A percentile compares a stretch with the other conserved stretches of the same genome.
Conservation (phyloP, 2,888 invertebrate species). For the Lordiphosa fenestrarum region DNA sequence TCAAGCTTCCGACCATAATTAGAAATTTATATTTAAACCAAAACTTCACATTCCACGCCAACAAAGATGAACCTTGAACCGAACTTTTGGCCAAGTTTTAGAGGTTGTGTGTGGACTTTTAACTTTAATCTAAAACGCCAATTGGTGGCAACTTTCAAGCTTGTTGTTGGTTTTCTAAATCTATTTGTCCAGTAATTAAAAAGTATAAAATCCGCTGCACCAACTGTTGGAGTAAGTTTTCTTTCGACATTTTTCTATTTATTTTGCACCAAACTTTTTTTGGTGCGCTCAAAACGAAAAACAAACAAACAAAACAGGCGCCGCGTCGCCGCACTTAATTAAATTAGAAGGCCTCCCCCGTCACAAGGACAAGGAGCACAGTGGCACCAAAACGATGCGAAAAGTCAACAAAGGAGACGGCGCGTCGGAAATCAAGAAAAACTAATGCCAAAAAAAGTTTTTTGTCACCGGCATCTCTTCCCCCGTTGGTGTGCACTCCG, state of each 20-base stretch:
- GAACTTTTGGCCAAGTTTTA: too few species aligned
- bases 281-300: conserved; percentile 1
- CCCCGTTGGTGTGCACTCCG: conserved; percentile 41
- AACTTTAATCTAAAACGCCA: too few species aligned
- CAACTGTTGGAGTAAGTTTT: conserved; percentile 61
- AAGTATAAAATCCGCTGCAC: conserved; percentile 70
- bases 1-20: too few species aligned
- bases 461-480: too few species aligned
- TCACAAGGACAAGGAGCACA: conserved; percentile 28
- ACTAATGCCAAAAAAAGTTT: conserved; percentile 47
- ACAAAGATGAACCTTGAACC: too few species aligned
- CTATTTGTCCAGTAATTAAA: conserved; percentile 72
- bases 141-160: too few species aligned
- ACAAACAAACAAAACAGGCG: conserved; percentile 51
- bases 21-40: too few species aligned
- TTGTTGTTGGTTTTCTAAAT: conserved; percentile 29
- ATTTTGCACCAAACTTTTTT: conserved; percentile 46
- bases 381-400: conserved; percentile 43
- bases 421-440: conserved; percentile 61
- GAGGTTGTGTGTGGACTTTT: too few species aligned
- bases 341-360: conserved; percentile 57
- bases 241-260: conserved; percentile 16
- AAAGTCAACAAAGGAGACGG: conserved; percentile 48
- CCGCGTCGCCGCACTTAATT: conserved; percentile 69
- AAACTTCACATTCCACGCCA: too few species aligned